Conservation (phyloP, 92 coral and sea anemone species). For the Umimayanthus kanabou region DNA sequence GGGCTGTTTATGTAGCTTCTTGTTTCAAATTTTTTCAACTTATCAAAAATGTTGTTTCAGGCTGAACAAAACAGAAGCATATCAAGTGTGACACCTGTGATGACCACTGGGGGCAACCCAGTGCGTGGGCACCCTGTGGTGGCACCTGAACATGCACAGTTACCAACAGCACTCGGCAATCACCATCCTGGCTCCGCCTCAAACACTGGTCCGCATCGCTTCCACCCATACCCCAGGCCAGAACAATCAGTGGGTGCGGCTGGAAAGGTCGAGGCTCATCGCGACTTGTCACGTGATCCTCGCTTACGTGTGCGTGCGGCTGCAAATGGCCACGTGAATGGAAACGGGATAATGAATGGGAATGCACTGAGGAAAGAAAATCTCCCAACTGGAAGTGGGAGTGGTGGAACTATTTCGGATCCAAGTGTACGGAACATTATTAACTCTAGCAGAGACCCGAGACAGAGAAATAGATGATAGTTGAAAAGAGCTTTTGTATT, state of each 20-base stretch:
- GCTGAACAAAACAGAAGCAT: constrained; percentile 72
- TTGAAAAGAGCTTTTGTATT: not conserved
- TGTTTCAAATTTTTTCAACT: too few relatives aligned
- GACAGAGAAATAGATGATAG: constrained; percentile 80
- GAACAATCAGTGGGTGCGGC: constrained; percentile 49
- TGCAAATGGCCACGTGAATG: constrained; percentile 48
- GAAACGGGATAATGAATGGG: constrained; percentile 55
- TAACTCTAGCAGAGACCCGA: constrained; percentile 91
- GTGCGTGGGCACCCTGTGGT: constrained; percentile 56
- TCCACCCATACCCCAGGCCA: constrained; percentile 86
- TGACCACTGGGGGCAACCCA: constrained; percentile 45
- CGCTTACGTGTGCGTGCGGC: constrained; percentile 77
- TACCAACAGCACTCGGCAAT: constrained; percentile 58
- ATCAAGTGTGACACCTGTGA: constrained; percentile 55
- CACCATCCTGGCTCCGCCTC: constrained; percentile 54
- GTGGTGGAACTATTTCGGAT: constrained; percentile 57
- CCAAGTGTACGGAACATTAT: constrained; percentile 79
- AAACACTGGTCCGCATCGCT: constrained; percentile 64
- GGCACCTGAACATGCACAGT: constrained; percentile 43
- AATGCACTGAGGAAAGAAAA: constrained; percentile 46
- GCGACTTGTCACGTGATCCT: constrained; percentile 88
- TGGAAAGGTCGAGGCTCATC: constrained; percentile 59
- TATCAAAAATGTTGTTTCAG: constrained; percentile 35
- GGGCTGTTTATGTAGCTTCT: too few relatives aligned
- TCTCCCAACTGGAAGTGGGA: constrained; percentile 33